Base-by-base conservation (phyloP, 1,140 invertebrate species). In the Drosophila malerkotliana region DNA sequence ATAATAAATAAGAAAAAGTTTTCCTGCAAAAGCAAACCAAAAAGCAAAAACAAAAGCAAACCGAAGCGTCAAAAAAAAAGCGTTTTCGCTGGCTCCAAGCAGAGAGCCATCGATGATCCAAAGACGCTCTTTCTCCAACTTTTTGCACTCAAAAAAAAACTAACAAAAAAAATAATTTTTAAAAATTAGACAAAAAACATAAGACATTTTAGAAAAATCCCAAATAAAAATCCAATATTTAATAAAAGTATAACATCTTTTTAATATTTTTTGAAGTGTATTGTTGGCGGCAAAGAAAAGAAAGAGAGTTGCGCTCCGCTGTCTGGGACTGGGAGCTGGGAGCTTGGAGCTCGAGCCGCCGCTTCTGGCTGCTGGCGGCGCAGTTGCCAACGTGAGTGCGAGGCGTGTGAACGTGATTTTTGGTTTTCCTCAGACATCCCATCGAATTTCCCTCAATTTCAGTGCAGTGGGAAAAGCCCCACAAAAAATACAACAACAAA, bases 1-100 rank as follows among this genome's bases (percentile, higher is more conserved):
- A 89, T 89, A 89, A 89, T 90, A 89, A 89, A 89, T 89, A 89
- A 89, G 84, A 89, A 89, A 89, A 89, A 90, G 85, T 89, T 85
- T 90, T 89, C 72, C 85, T 90, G 85, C 72, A 88, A 73, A 78
- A 67, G 78, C 71, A 79, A 80, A 74, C 63, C 62, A 52, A 66
- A 75, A 76, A 49, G 32, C 41, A 39, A 57, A 72, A 47, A 57
- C 26, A 37, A 47, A 67, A 41, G 30, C 49, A 57, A 53, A 37
- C 60, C 72, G 66, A 64, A 56, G 54, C 48, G 72, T 68, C 75
- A 84, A 83, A 80, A 71, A 41, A 74, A 72, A 83, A 82, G 71
- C 75, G 83, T 85, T 87, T 87, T 87, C 75, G 82, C 83, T 87
- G 77, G 61, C 63, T 60, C 58, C 75, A 69, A 47, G 41, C 54